Evolutionary conservation across 2,113 vertebrate species (phyloP).

Genomic region (Syngnathus typhle): DNA sequence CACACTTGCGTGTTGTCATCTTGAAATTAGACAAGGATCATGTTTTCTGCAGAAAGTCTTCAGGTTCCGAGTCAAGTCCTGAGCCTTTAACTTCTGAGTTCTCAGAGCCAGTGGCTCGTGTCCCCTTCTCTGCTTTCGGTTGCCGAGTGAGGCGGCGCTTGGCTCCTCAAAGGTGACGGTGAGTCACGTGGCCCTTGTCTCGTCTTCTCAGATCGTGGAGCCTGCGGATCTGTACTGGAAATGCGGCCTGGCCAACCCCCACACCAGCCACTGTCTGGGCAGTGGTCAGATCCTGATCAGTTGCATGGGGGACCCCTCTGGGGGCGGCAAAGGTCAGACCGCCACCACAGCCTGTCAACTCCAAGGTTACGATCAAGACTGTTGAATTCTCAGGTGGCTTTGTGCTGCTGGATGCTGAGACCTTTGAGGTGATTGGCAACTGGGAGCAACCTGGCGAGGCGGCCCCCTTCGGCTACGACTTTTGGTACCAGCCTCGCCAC

Average conservation of each 20-base stretch:
- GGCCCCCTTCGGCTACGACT: constrained; percentile 79
- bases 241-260: constrained; percentile 74
- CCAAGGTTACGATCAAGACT: not conserved
- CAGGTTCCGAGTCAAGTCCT: too few species aligned
- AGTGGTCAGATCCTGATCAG: constrained; percentile 90
- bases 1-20: too few species aligned
- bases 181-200: not conserved
- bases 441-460: constrained; percentile 78
- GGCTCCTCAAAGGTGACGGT: not conserved
- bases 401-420: constrained; percentile 83
- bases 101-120: too few species aligned
- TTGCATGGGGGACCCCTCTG: constrained; percentile 78
- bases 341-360: not conserved
- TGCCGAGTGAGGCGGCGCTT: not conserved
- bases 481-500: constrained; percentile 94
- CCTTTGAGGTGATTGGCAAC: constrained; percentile 83
- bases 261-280: constrained; percentile 87
- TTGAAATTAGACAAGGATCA: too few species aligned
- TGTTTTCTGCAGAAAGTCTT: too few species aligned
- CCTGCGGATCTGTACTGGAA: constrained; percentile 77
- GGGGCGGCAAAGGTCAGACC: constrained; percentile 81
- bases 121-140: too few species aligned
- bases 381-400: constrained; percentile 75
- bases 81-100: too few species aligned
- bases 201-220: constrained; percentile 75